These are phyloP conservation scores for Euwallacea fornicatus DNA, from an alignment of 1,140 invertebrate species.

Conservation along the genomic window DNA sequence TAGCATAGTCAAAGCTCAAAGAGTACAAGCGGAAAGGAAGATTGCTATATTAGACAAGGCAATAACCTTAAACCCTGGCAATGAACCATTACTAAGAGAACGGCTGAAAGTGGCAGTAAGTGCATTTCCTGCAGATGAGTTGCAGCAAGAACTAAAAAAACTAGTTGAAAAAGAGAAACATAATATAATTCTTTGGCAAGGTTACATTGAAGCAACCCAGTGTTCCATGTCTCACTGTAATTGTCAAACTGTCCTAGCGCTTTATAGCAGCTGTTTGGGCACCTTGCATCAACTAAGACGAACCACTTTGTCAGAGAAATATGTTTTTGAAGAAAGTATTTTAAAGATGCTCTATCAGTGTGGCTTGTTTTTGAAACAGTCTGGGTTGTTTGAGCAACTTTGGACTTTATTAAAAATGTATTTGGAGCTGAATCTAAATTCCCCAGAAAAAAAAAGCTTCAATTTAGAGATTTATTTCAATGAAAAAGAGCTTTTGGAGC, in stretches of 20 bases:
- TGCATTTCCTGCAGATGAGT: slow-evolving; percentile 59
- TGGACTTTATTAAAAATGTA: slow-evolving; percentile 64
- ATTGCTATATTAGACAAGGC: slow-evolving; percentile 61
- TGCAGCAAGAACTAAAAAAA: slow-evolving; percentile 54
- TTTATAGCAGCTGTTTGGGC: slow-evolving; percentile 61
- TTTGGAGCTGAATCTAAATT: slow-evolving; percentile 61
- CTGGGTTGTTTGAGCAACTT: slow-evolving; percentile 65
- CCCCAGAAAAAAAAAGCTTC: slow-evolving; percentile 50
- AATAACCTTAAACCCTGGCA: slow-evolving; percentile 56
- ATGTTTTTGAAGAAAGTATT: slow-evolving; percentile 54
- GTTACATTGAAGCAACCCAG: slow-evolving; percentile 60
- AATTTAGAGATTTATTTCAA: slow-evolving; percentile 55
- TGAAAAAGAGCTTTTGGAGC: slow-evolving; percentile 60
- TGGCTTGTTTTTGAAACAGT: slow-evolving; percentile 66
- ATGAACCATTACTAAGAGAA: slow-evolving; percentile 54
- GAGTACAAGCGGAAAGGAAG: slow-evolving; percentile 57
- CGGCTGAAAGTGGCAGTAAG: slow-evolving; percentile 57
- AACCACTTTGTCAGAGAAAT: slow-evolving; percentile 45
- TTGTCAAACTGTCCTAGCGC: slow-evolving; percentile 58
- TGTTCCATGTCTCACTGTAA: slow-evolving; percentile 64
- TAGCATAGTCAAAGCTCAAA: slow-evolving; percentile 53
- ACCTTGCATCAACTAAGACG: slow-evolving; percentile 56
- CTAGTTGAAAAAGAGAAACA: slow-evolving; percentile 57
- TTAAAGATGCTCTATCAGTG: slow-evolving; percentile 61
- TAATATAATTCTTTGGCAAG: slow-evolving; percentile 61